Evolutionary conservation across 2,113 vertebrate species (phyloP), one percentile per base, ranked within the genome.

Genomic region (Galbula dea): DNA sequence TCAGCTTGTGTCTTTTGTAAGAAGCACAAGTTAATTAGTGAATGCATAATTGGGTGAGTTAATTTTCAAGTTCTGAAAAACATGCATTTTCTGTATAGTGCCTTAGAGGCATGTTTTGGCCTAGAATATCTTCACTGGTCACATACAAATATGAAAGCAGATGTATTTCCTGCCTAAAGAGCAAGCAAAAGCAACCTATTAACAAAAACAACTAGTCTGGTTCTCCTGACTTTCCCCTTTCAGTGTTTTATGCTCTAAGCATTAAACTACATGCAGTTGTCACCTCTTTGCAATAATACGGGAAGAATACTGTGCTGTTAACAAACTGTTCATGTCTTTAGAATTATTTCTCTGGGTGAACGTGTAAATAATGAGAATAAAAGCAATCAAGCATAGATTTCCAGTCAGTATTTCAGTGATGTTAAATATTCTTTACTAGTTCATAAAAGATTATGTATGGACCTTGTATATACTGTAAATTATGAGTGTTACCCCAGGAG

Each of bases 31-130:
- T 93, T 96, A 94, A 96, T 97, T 96, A 91, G 30, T 57, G 79
- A 79, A 88, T 92, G 80, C 26, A 81, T 96, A 96, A 97, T 96
- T 93, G 92, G 96, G 67, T 52, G 32, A 63, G 81, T 87, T 88
- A 86, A 93, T 84, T 95, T 97, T 94, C 87, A 93, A 62, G 66
- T 74, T 72, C 81, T 93, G 52, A 90, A 87, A 79, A 79, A 58
- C 20, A 55, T 51, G 15, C 3, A 12, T 82, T 87, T 66, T 89
- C 37, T 85, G 21, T 74, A 18, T 59, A 45, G 36, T 51, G 26
- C 43, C 43, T 57, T 37, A 57, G 32, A 62, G 59, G 5, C 57
- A 5, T 19, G 13, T 71, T 76, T 49, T 86, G 36, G 39, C 27
- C 9, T 34, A 45, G 26, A 74, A 54, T 58, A 26, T 37, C 43